phyloP scores from a whole-genome alignment of 2,888 invertebrate species.

The Cerastoderma edule region DNA sequence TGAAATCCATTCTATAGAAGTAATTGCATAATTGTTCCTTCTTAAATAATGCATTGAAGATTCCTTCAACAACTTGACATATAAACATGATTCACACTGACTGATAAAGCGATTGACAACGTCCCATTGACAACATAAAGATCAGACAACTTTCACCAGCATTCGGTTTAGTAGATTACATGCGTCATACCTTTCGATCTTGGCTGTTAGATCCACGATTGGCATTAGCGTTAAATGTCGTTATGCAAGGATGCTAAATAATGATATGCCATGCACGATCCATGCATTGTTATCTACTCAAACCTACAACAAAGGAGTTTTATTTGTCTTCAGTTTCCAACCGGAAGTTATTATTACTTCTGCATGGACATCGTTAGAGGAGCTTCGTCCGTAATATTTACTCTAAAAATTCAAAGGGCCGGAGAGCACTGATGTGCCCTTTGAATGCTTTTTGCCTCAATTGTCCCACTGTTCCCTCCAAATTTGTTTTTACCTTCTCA shows the following conservation, averaged over 20 bases:
- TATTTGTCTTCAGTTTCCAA: conserved; percentile 21
- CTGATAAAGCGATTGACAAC: background rate
- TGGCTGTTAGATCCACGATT: conserved; percentile 11
- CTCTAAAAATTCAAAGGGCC: too few relatives aligned
- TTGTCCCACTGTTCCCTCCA: too few relatives aligned
- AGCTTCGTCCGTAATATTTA: too few relatives aligned
- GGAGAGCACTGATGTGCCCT: too few relatives aligned
- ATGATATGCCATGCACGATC: conserved; percentile 19
- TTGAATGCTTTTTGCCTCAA: too few relatives aligned
- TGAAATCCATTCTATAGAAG: too few relatives aligned
- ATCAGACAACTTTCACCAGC: background rate
- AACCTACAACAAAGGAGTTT: conserved; percentile 20
- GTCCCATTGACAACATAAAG: background rate
- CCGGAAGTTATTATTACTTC: conserved; percentile 12
- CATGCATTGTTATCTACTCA: conserved; percentile 10
- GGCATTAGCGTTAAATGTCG: background rate
- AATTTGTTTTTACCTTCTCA: too few relatives aligned
- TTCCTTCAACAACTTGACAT: too few relatives aligned
- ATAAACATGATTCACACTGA: conserved; percentile 15
- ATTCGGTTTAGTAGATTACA: background rate
- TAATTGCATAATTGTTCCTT: too few relatives aligned
- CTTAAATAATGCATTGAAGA: too few relatives aligned
- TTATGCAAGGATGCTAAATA: background rate
- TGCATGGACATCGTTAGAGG: too few relatives aligned
- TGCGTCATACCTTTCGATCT: conserved; percentile 15